Conservation (phyloP, 2,888 invertebrate genomes). For the Aquatica leii region DNA sequence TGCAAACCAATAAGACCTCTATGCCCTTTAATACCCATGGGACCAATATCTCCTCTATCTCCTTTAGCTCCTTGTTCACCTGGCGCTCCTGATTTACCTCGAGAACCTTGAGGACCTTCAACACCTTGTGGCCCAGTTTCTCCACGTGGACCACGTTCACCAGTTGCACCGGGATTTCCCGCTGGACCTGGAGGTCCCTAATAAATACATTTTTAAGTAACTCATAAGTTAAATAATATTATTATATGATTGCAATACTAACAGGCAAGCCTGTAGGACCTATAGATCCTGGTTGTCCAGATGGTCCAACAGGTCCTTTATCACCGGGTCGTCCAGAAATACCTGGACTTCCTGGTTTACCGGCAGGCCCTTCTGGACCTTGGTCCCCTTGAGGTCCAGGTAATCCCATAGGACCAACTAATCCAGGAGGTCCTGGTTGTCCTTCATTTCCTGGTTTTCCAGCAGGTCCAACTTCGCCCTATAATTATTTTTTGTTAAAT, state of each 20-base stretch:
- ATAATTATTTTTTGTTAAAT: constrained; percentile 8
- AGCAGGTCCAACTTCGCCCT: constrained; percentile 76
- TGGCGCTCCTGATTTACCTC: constrained; percentile 80
- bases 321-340: constrained; percentile 78
- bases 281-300: constrained; percentile 70
- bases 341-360: constrained; percentile 76
- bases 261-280: constrained; percentile 78
- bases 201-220: neutral
- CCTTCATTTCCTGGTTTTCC: constrained; percentile 80
- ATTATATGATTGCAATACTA: constrained; percentile 44
- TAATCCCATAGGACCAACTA: constrained; percentile 72
- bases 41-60: constrained; percentile 66
- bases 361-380: constrained; percentile 69
- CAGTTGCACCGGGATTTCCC: constrained; percentile 74
- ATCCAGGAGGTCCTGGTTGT: constrained; percentile 72
- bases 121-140: constrained; percentile 78
- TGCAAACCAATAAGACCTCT: constrained; percentile 84
- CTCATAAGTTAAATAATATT: neutral
- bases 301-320: constrained; percentile 74
- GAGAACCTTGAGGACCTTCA: constrained; percentile 78
- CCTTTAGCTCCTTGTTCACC: constrained; percentile 79
- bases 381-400: constrained; percentile 69
- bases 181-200: constrained; percentile 73
- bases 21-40: constrained; percentile 82
- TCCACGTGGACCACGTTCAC: constrained; percentile 76